phyloP scores from a whole-genome alignment of 1,140 invertebrate genomes.

The Papilio xuthus region DNA sequence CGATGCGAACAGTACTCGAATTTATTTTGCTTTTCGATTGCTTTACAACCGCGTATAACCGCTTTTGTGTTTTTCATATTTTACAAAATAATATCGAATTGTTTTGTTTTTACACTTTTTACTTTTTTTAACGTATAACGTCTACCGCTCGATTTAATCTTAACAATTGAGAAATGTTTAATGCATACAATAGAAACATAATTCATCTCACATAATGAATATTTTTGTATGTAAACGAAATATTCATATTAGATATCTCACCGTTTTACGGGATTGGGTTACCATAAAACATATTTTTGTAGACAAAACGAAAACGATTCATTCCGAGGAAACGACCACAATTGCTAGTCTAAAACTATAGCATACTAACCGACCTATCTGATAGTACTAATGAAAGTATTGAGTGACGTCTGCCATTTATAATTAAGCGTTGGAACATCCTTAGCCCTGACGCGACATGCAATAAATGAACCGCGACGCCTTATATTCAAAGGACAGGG shows the following conservation, averaged over 20 bases:
- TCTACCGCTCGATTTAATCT: neutral
- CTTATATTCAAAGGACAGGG: conserved; percentile 74
- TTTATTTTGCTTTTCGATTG: conserved; percentile 15
- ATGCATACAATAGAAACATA: neutral
- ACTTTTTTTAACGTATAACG: neutral
- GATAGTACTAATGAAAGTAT: conserved; percentile 4
- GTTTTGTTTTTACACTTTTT: neutral
- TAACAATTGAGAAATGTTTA: too few species aligned
- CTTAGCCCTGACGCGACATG: conserved; percentile 60
- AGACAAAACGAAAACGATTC: too few species aligned
- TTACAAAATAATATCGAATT: neutral
- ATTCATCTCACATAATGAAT: neutral
- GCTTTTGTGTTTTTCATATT: neutral
- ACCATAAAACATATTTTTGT: too few species aligned
- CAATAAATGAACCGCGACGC: conserved; percentile 72
- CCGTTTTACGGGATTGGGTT: too few species aligned
- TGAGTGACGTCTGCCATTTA: conserved; percentile 64
- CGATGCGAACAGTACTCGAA: conserved; percentile 5
- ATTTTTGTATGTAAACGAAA: neutral
- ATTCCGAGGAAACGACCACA: too few species aligned
- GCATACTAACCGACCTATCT: neutral
- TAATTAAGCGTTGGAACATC: conserved; percentile 69
- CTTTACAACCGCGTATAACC: conserved; percentile 1
- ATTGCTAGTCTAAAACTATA: too few species aligned
- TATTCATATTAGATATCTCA: too few species aligned